Base-by-base conservation (phyloP, 2,113 vertebrate genomes). In the Camelus dromedarius region DNA sequence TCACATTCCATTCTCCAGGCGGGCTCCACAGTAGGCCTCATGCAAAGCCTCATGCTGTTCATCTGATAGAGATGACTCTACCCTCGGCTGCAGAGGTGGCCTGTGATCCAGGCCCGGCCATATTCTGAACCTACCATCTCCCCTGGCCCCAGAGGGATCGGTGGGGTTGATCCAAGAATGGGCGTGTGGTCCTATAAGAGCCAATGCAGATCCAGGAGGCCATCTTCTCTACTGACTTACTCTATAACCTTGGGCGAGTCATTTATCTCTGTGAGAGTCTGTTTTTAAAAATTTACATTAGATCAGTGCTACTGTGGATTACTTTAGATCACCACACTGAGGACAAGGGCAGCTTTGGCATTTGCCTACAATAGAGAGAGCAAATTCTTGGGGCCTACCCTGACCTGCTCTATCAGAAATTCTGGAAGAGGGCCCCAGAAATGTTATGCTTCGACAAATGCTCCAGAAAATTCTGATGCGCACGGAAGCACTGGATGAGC, bases 211-310 rank as follows among this genome's bases (percentile, higher is more conserved):
- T n/a, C 8, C 72, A 12, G 5, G 48, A 42, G 69, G 38, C 46
- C 38, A 52, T 24, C 42, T 93, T 70, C 60, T 75, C 67, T 62
- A 46, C 77, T 28, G 38, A 83, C 70, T 93, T 87, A 54, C 66
- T 35, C 8, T 72, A 14, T 52, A 70, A 66, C 48, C 28, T 54
- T 46, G 35, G 11, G 18, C 2, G 2, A 60, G 54, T 69, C 24
- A 6, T 20, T 80, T 69, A 26, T 3, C 26, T 54, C 56, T 66
- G 54, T 30, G 46, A 26, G 46, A 28, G 4, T 70, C 66, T 69
- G 12, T 54, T 60, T 80, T n/a, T n/a, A 9, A 62, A 85, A 93
- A 18, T 19, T 70, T 73, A 11, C 7, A 16, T n/a, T 50, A 32
- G 5, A 13, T 82, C 52, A 50, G 64, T 75, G 28, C 13, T 56